Evolutionary conservation across 2,113 vertebrate species (phyloP).

Genomic region (Microcebus ravelobensis): DNA sequence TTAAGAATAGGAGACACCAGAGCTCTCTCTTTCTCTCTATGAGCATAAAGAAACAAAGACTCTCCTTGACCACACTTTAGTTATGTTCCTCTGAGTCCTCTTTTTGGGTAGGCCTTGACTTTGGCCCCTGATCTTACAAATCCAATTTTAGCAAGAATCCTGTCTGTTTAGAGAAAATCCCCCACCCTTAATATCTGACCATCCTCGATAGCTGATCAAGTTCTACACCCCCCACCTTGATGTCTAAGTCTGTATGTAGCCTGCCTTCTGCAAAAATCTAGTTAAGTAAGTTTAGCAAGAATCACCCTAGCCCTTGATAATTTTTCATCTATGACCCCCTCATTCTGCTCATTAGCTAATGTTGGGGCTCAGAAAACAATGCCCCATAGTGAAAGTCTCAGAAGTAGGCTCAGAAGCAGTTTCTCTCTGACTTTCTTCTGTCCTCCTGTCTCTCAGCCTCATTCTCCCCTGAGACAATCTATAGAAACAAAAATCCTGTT

Average conservation of each 20-base stretch:
- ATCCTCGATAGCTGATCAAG: background rate
- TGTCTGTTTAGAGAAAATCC: background rate
- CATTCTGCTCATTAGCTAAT: background rate
- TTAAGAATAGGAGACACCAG: background rate
- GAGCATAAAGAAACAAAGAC: background rate
- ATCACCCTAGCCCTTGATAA: background rate
- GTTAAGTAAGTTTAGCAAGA: background rate
- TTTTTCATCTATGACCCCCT: background rate
- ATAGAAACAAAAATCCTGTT: background rate
- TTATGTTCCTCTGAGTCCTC: background rate
- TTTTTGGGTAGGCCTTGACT: background rate
- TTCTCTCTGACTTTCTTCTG: background rate
- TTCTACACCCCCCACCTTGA: background rate
- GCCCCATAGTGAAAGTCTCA: background rate
- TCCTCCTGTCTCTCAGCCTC: background rate
- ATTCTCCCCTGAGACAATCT: background rate
- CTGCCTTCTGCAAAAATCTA: background rate
- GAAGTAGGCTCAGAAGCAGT: background rate
- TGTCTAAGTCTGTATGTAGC: background rate
- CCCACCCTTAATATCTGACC: background rate
- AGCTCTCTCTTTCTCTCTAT: background rate
- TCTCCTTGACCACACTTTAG: background rate
- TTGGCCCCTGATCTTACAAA: background rate
- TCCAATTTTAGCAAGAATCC: background rate
- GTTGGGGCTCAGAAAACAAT: background rate